These are phyloP conservation scores for Morpho deidamia DNA, from an alignment of 2,888 invertebrate species.

Conservation along the genomic window DNA sequence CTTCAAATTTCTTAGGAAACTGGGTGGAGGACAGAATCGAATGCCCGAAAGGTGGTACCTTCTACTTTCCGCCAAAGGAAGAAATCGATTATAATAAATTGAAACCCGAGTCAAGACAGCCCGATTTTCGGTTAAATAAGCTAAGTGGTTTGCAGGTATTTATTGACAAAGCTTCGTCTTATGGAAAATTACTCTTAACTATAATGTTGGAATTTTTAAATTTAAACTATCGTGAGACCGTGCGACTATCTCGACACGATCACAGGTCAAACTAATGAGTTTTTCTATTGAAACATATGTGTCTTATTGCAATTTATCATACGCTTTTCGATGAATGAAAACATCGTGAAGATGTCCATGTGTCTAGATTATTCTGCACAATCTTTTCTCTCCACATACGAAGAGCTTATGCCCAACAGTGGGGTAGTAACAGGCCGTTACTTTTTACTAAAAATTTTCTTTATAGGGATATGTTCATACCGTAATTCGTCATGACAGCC, in stretches of 20 bases:
- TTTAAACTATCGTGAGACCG: too few species aligned
- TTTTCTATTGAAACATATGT: too few species aligned
- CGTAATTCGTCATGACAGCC: constrained; percentile 59
- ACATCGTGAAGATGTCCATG: too few species aligned
- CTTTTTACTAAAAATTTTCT: not conserved
- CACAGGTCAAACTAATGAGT: too few species aligned
- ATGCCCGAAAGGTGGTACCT: constrained; percentile 50
- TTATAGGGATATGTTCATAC: constrained; percentile 57
- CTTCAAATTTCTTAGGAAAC: constrained; percentile 41
- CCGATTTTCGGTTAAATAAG: constrained; percentile 59
- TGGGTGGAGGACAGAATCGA: constrained; percentile 68
- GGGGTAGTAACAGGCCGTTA: too few species aligned
- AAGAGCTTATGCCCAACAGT: too few species aligned
- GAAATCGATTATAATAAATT: constrained; percentile 45
- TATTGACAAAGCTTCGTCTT: not conserved
- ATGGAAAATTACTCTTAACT: not conserved
- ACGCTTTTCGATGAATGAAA: too few species aligned
- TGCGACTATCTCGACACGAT: too few species aligned
- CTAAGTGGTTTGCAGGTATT: constrained; percentile 49
- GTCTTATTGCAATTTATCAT: too few species aligned
- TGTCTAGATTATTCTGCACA: too few species aligned
- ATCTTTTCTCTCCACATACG: too few species aligned
- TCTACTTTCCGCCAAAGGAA: constrained; percentile 59
- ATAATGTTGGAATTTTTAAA: too few species aligned
- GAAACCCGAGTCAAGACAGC: constrained; percentile 51